phyloP scores from a whole-genome alignment of 2,888 invertebrate genomes.

The Apamea anceps region DNA sequence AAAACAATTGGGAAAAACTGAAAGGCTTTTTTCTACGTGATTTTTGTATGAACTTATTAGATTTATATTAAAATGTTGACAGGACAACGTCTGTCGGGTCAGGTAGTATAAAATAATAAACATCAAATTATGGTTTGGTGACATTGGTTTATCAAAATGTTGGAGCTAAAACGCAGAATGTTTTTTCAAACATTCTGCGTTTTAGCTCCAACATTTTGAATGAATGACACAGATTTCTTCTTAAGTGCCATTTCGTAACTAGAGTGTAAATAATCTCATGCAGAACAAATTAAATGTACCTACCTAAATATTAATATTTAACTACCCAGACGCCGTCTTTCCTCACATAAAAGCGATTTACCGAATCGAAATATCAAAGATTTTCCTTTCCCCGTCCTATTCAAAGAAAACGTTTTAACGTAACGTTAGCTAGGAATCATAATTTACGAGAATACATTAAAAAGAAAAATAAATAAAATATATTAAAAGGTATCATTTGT shows the following conservation, averaged over 20 bases:
- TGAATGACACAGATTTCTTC: neutral
- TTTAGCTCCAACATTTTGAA: neutral
- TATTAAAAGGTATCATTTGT: slow-evolving; percentile 54
- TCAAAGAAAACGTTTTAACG: slow-evolving; percentile 56
- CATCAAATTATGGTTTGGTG: neutral
- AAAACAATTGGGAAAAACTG: too few species aligned
- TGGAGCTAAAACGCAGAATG: neutral
- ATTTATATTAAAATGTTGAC: too few species aligned
- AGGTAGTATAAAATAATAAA: neutral
- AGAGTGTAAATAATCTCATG: slow-evolving; percentile 27
- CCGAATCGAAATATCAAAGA: slow-evolving; percentile 55
- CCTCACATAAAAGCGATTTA: slow-evolving; percentile 47
- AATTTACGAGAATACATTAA: slow-evolving; percentile 66
- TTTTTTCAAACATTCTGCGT: too few species aligned
- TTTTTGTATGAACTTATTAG: too few species aligned
- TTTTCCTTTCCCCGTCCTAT: slow-evolving; percentile 34
- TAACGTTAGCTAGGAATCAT: slow-evolving; percentile 32
- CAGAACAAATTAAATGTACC: slow-evolving; percentile 25
- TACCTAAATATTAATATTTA: slow-evolving; percentile 41
- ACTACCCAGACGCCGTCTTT: slow-evolving; percentile 8
- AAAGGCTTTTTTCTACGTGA: too few species aligned
- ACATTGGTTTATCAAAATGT: neutral
- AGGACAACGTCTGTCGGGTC: too few species aligned
- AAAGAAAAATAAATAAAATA: slow-evolving; percentile 53
- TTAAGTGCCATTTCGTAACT: neutral